Conservation (phyloP, 1,140 invertebrate species). For the Philopotamus ludificatus region DNA sequence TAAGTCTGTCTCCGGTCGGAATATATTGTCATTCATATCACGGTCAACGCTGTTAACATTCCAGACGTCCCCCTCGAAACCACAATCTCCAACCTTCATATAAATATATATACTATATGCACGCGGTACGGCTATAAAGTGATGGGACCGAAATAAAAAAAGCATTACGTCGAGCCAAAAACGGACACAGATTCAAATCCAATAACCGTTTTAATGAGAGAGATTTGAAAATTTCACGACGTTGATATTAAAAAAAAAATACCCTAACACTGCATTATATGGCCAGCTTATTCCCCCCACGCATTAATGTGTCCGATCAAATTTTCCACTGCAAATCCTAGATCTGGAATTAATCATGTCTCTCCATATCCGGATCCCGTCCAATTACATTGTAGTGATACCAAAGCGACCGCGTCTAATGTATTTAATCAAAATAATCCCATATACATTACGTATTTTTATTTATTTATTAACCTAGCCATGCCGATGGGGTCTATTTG, state of each 20-base stretch:
- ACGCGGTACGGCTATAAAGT: no score
- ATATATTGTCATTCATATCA: slow-evolving; percentile 22
- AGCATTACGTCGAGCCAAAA: background rate
- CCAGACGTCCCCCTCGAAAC: slow-evolving; percentile 17
- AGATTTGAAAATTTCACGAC: background rate
- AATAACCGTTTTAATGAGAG: no score
- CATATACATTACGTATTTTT: no score
- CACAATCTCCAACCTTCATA: slow-evolving; percentile 1
- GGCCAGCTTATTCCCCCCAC: slow-evolving; percentile 3
- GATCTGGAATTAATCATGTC: slow-evolving; percentile 25
- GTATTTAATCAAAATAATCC: background rate
- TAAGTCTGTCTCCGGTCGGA: slow-evolving; percentile 12
- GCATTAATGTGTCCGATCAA: slow-evolving; percentile 12
- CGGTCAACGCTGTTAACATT: slow-evolving; percentile 19
- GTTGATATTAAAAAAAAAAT: background rate
- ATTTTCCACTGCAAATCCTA: slow-evolving; percentile 17
- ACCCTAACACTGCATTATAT: background rate
- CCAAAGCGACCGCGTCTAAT: slow-evolving; percentile 20
- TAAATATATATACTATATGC: background rate
- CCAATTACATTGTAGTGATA: slow-evolving; percentile 18
- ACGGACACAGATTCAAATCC: no score
- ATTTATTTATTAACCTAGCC: no score
- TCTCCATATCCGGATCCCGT: slow-evolving; percentile 12
- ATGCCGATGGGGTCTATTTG: no score
- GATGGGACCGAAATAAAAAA: background rate